These are phyloP conservation scores for Microtus pennsylvanicus DNA, from an alignment of 2,113 vertebrate species.

Conservation along the genomic window DNA sequence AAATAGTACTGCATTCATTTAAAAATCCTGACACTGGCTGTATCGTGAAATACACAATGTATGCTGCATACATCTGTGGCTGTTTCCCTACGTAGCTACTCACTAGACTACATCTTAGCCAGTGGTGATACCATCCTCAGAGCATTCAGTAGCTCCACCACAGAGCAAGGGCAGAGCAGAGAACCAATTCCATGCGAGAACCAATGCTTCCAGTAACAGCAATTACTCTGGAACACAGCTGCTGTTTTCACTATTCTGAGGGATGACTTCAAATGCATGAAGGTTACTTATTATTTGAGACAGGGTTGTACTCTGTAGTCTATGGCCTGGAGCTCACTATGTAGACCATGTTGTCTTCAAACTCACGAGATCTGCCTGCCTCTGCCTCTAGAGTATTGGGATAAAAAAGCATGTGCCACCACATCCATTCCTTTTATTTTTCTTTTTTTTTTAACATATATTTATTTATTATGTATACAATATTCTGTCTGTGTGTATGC, in stretches of 20 bases:
- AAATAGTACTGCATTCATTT: neutral
- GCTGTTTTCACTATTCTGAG: neutral
- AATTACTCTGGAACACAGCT: neutral
- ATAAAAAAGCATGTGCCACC: neutral
- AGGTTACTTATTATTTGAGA: neutral
- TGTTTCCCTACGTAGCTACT: neutral
- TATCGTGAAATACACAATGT: neutral
- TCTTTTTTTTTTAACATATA: no score
- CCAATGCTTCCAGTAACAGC: neutral
- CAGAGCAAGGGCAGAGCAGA: neutral
- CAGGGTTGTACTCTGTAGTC: neutral
- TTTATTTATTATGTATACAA: no score
- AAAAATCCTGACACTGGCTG: slow-evolving; percentile 8
- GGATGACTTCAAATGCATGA: slow-evolving; percentile 15
- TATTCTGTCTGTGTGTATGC: no score
- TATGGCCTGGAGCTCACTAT: neutral
- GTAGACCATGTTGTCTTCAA: neutral
- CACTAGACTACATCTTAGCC: neutral
- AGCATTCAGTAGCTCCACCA: slow-evolving; percentile 15
- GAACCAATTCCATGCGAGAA: neutral
- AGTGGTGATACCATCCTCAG: neutral
- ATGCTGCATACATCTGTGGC: neutral
- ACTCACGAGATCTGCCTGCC: neutral
- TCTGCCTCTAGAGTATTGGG: neutral
- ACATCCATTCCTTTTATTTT: neutral